Evolutionary conservation across 2,888 invertebrate species (phyloP).

Genomic region (Eupithecia insigniata): DNA sequence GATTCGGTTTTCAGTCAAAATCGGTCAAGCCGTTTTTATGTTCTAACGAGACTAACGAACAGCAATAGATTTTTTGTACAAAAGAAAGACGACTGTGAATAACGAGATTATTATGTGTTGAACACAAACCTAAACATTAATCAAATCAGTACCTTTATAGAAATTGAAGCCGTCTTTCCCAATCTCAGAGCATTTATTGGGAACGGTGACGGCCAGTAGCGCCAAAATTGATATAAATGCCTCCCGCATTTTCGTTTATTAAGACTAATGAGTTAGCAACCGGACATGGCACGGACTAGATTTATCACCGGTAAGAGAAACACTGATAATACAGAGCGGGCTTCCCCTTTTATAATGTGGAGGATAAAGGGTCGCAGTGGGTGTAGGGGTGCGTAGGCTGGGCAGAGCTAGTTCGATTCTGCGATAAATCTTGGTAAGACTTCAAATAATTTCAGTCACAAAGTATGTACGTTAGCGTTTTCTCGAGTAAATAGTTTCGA

Average conservation of each 20-base stretch:
- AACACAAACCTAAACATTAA: background rate
- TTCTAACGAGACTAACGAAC: background rate
- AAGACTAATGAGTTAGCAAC: constrained; percentile 58
- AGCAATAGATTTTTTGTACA: background rate
- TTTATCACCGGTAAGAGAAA: constrained; percentile 34
- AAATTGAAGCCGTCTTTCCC: constrained; percentile 77
- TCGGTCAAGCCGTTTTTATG: background rate
- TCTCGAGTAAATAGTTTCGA: background rate
- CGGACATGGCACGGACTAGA: constrained; percentile 44
- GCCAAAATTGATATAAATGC: constrained; percentile 70
- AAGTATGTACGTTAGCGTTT: background rate
- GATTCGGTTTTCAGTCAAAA: too few species aligned
- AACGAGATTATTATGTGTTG: background rate
- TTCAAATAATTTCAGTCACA: background rate
- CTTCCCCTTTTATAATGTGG: constrained; percentile 64
- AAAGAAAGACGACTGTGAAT: background rate
- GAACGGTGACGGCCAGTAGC: constrained; percentile 56
- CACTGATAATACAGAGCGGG: constrained; percentile 43
- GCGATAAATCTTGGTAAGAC: background rate
- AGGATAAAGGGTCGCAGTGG: constrained; percentile 18
- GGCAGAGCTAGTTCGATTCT: constrained; percentile 45
- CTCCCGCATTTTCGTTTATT: constrained; percentile 69
- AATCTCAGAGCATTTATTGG: constrained; percentile 60
- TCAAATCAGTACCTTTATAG: constrained; percentile 68
- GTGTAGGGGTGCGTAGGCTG: constrained; percentile 33